Conservation (phyloP, 2,888 invertebrate species). For the Nomada goodeniana region DNA sequence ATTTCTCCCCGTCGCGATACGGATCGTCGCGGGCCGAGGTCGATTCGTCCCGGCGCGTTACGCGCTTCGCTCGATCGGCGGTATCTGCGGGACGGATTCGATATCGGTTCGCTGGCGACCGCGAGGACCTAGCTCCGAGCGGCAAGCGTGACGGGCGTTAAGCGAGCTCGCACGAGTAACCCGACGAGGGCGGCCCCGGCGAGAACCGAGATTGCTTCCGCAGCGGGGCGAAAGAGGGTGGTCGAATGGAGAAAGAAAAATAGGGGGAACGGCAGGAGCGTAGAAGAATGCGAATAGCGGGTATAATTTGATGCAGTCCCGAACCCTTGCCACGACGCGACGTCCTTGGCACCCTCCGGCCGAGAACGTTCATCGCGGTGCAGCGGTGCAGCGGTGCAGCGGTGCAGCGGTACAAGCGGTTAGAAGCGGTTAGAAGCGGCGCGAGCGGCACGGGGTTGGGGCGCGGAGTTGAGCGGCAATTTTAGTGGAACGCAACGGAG, state of each 20-base stretch:
- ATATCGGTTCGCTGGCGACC: slow-evolving; percentile 20
- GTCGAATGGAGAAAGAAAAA: too few relatives aligned
- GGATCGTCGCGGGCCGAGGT: slow-evolving; percentile 13
- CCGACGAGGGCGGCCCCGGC: neutral
- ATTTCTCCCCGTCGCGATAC: slow-evolving; percentile 27
- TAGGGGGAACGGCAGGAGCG: neutral
- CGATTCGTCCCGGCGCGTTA: neutral
- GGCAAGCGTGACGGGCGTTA: neutral
- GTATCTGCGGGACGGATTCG: neutral
- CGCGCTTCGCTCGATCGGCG: neutral
- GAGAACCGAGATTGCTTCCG: slow-evolving; percentile 18
- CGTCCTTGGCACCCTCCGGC: slow-evolving; percentile 49
- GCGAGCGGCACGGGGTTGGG: slow-evolving; percentile 4
- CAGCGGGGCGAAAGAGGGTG: neutral
- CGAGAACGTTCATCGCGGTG: slow-evolving; percentile 11
- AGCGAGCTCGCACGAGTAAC: neutral
- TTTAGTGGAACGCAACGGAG: slow-evolving; percentile 46
- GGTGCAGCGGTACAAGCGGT: too few relatives aligned
- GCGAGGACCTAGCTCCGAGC: neutral
- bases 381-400: too few relatives aligned
- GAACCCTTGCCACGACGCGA: slow-evolving; percentile 23
- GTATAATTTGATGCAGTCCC: slow-evolving; percentile 44
- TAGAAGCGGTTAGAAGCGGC: too few relatives aligned
- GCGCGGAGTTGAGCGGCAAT: slow-evolving; percentile 22
- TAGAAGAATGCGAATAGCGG: slow-evolving; percentile 33